Base-by-base conservation (phyloP, 1,140 invertebrate genomes). In the Physella acuta region DNA sequence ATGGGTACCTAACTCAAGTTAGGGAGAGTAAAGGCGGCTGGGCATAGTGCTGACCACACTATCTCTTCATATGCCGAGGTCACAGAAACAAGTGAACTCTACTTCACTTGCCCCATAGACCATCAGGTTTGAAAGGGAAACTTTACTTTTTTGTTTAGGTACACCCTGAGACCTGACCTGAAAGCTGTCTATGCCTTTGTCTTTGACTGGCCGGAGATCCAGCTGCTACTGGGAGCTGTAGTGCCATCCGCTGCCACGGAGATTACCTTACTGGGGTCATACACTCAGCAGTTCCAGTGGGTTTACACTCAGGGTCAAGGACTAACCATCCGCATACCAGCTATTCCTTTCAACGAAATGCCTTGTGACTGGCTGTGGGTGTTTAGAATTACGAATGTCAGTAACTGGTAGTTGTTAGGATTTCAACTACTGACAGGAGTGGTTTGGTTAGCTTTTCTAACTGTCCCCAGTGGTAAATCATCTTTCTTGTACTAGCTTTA, bases 321-420 rank as follows among this genome's bases (percentile, higher is more conserved):
- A 8, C 70, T 81, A 0, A 55, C 44, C 11, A 71, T 81, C 17
- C 30, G 71, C 2, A 75, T 80, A 37, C 78, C 79, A 17, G 24
- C 34, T 4, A 73, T 81, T 51, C 71, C 75, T 4, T 63, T 70
- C 36, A 73, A 73, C 51, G 68, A 78, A 36, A 73, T 81, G 63
- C 79, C 79, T 8, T 78, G 76, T 73, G 33, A 76, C 34, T 76
- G 75, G 72, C 76, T 75, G 11, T 81, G 79, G 79, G 75, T 79
- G 8, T 74, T 81, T 62, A 70, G 63, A 33, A 24, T 72, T 26
- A 59, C 66, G 14, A 67, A 71, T 24, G 20, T 26, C 3, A 17
- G 17, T 2, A 65, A 65, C 62, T 65, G 49, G 53, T 58, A 58
- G n/a, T n/a, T n/a, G n/a, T n/a, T n/a, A n/a, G n/a, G n/a, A n/a